Percentiles rank a stretch among this genome's conserved stretches.
These are phyloP conservation scores for Manis javanica DNA, from an alignment of 2,797 vertebrate species.

Conservation along the genomic window DNA sequence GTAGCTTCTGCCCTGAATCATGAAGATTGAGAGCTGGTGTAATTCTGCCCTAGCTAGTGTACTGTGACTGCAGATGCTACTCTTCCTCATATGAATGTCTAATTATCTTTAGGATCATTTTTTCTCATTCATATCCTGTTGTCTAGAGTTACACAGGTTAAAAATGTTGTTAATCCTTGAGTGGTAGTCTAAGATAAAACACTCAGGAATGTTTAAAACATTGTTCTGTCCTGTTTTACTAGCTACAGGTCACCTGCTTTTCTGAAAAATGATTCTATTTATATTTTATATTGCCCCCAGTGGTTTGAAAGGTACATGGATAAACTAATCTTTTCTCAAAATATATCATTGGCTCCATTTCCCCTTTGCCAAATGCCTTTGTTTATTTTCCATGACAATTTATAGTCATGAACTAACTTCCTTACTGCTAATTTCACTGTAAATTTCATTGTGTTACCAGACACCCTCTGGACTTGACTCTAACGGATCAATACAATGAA, in stretches of 20 bases:
- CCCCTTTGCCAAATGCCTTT: not conserved
- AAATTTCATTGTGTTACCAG: constrained; percentile 46
- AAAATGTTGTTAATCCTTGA: constrained; percentile 17
- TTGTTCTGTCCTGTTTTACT: not conserved
- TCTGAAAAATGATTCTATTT: not conserved
- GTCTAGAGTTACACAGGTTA: constrained; percentile 17
- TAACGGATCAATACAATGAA: constrained; percentile 61
- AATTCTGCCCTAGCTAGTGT: constrained; percentile 76
- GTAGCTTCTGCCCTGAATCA: constrained; percentile 84
- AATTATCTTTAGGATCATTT: constrained; percentile 63
- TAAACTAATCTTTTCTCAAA: not conserved
- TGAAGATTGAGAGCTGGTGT: constrained; percentile 83
- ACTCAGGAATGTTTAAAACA: not conserved
- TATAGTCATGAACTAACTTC: constrained; percentile 30
- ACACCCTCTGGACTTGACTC: constrained; percentile 18
- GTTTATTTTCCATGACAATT: constrained; percentile 16
- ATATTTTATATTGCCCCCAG: not conserved
- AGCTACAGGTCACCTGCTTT: not conserved
- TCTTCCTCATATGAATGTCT: constrained; percentile 80
- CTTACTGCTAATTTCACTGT: constrained; percentile 47
- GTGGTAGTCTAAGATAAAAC: not conserved
- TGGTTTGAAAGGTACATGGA: not conserved
- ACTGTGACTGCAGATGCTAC: constrained; percentile 75
- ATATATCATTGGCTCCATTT: not conserved
- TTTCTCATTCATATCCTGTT: constrained; percentile 13